These are phyloP conservation scores for Silurus meridionalis DNA, from an alignment of 2,113 vertebrate species.

Conservation along the genomic window DNA sequence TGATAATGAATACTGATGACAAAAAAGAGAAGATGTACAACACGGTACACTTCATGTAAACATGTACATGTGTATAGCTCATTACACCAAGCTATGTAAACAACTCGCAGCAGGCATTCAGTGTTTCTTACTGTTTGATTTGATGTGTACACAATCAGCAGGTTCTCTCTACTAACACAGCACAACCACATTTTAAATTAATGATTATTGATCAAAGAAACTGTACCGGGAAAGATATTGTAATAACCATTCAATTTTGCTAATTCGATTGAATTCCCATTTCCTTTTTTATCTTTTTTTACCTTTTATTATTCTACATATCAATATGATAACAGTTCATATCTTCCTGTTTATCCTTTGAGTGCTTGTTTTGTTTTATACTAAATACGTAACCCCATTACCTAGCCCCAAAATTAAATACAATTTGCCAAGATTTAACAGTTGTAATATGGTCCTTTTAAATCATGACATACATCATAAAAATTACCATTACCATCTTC, in stretches of 20 bases:
- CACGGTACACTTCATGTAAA: slow-evolving; percentile 22
- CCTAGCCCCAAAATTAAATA: not conserved
- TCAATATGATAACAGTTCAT: not conserved
- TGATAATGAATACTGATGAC: not conserved
- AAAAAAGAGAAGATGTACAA: slow-evolving; percentile 16
- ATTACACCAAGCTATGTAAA: slow-evolving; percentile 22
- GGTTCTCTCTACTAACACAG: slow-evolving; percentile 6
- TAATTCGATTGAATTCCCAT: not conserved
- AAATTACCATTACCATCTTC: not conserved
- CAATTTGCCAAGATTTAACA: slow-evolving; percentile 23
- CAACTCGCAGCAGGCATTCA: slow-evolving; percentile 25
- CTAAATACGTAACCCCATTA: slow-evolving; percentile 1
- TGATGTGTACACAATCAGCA: slow-evolving; percentile 17
- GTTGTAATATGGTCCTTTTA: slow-evolving; percentile 21
- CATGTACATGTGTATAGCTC: slow-evolving; percentile 8
- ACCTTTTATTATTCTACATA: not conserved
- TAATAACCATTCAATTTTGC: not conserved
- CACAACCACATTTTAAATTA: not conserved
- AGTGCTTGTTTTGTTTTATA: not conserved
- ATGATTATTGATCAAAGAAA: not conserved
- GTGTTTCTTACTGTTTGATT: slow-evolving; percentile 32
- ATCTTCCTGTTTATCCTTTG: not conserved
- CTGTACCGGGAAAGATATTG: not conserved
- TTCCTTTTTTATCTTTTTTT: not conserved
- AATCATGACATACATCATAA: not conserved